Base-by-base conservation (phyloP, 2,888 invertebrate genomes). In the Caenorhabditis wallacei region DNA sequence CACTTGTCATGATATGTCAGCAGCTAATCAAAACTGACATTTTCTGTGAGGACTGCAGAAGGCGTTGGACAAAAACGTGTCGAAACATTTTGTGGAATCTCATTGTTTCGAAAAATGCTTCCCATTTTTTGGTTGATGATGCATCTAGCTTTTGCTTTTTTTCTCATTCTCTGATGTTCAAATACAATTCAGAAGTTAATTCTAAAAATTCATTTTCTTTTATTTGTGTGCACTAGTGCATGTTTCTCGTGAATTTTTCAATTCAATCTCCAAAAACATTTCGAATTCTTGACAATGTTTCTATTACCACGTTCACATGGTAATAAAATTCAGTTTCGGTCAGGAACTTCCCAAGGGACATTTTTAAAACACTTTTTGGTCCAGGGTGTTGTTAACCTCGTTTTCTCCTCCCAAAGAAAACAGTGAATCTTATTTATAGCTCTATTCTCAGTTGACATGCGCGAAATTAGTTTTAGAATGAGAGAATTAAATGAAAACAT, bases 1-100 rank as follows among this genome's bases (percentile, higher is more conserved):
- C 76, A 69, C 78, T 69, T 69, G 78, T 69, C 69, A 78, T 78
- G 78, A 78, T 78, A 69, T 78, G 78, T 61, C 78, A 78, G 69
- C 69, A 61, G 63, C 69, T 78, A 78, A 78, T 78, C 78, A 78
- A 78, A 78, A 69, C 78, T 78, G 78, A 78, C 78, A 78, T 69
- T 69, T 78, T 43, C 24, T 68, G 59, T 51, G 51, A 51, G 54
- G 69, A 30, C 48, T 57, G 59, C 37, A 22, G 63, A 70, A 78
- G 78, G 78, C 78, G 63, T 78, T 30, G 37, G 51, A 20, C 46
- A 64, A 68, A 75, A 76, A 75, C 74, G 74, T 57, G 74, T 75
- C 66, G 64, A 56, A 75, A 48, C 56, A 75, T 56, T 57, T 69
- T 69, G 76, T 57, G 68, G 68, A 76, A 76, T 76, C 40, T 51